Base-by-base conservation (phyloP, 2,113 vertebrate species). In the Platycercus adscitus region DNA sequence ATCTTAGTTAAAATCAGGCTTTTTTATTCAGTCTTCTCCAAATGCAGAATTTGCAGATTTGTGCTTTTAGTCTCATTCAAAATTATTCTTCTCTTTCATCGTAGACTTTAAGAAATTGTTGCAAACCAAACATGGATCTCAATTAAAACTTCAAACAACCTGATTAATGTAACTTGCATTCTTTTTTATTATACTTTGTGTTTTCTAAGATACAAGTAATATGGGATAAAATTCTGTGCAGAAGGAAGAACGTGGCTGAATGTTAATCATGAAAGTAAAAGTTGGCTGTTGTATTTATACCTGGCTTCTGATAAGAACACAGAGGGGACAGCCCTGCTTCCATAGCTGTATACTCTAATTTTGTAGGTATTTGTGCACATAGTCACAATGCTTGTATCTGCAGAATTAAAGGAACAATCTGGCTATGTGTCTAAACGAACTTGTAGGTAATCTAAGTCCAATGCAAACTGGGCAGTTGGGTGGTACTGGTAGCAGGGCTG, bases 61-160 rank as follows among this genome's bases (percentile, higher is more conserved):
- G 20, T 77, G 64, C 46, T 93, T 91, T 89, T 86, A 43, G 76
- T 88, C 63, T 88, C 3, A 5, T 44, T 91, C 29, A 60, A 49
- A 83, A 81, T 88, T 4, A 55, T 19, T 92, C 29, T 33, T 83
- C 46, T 81, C 52, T 88, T 95, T 91, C 47, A 60, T 71, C 7
- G 0, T 44, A 81, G 60, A 39, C 44, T 63, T 78, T 80, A 49
- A 91, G 63, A 85, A 89, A 73, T 29, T 82, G 50, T 88, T 94
- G 66, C 73, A 94, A 87, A 85, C 79, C 47, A 63, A 84, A 84
- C 26, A 35, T 55, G 65, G 26, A 56, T 79, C 25, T 46, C 58
- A n/a, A 89, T 97, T 91, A 95, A 94, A 94, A 72, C 80, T 37
- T 88, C 17, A 19, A 92, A 68, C 39, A 49, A 33, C 68, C 76